These are phyloP conservation scores for Dorcus hopei DNA, from an alignment of 2,888 invertebrate genomes.

Conservation along the genomic window DNA sequence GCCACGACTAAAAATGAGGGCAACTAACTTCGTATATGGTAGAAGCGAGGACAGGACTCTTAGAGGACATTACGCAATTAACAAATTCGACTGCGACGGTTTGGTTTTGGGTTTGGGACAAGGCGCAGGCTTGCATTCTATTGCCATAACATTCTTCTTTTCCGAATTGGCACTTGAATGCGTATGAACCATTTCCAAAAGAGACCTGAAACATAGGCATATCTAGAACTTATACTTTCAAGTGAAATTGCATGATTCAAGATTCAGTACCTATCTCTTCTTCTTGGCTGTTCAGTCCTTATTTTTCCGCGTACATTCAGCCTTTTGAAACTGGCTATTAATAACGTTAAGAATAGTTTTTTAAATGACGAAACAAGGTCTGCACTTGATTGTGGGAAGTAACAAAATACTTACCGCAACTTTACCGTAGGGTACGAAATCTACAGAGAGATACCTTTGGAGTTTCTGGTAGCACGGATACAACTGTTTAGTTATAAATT, in stretches of 20 bases:
- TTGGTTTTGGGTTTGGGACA: constrained; percentile 38
- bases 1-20: background rate
- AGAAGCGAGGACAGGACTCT: constrained; percentile 21
- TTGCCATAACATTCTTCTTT: constrained; percentile 51
- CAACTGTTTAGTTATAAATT: constrained; percentile 66
- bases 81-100: constrained; percentile 38
- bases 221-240: background rate
- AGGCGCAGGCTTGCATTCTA: constrained; percentile 51
- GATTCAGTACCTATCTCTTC: no score
- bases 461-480: constrained; percentile 49
- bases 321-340: no score
- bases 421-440: constrained; percentile 54
- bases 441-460: constrained; percentile 22
- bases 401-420: constrained; percentile 45
- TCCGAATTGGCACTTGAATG: constrained; percentile 52
- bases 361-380: no score
- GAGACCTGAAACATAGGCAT: background rate
- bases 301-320: background rate
- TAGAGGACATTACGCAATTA: constrained; percentile 46
- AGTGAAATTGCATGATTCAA: constrained; percentile 8
- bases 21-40: constrained; percentile 27
- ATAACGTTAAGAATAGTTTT: no score
- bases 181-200: constrained; percentile 30
- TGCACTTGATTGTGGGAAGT: no score
- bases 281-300: no score